Evolutionary conservation across 2,113 vertebrate genomes (phyloP).

Genomic region (Podarcis raffonei): DNA sequence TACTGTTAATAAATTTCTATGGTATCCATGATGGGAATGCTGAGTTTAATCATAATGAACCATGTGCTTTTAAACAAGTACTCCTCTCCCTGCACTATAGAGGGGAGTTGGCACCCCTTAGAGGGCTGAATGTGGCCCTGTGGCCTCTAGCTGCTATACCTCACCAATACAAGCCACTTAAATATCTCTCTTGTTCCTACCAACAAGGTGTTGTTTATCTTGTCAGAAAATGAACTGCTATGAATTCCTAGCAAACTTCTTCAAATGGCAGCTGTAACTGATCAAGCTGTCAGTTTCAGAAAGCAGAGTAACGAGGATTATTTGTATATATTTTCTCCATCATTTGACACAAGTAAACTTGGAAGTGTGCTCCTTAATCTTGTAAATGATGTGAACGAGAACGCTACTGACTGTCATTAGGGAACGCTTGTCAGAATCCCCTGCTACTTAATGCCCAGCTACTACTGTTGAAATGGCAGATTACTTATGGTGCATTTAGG

Average conservation of each 20-base stretch:
- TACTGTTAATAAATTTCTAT: too few relatives aligned
- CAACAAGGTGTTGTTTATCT: not conserved
- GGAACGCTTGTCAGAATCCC: constrained; percentile 5
- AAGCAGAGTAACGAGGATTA: not conserved
- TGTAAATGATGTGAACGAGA: constrained; percentile 24
- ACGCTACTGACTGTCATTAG: not conserved
- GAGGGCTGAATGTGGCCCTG: not conserved
- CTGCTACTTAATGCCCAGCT: constrained; percentile 1
- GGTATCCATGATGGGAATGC: too few relatives aligned
- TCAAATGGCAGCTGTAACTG: constrained; percentile 19
- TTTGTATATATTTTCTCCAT: constrained; percentile 28
- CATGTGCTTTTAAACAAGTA: too few relatives aligned
- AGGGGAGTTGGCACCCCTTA: too few relatives aligned
- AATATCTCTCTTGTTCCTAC: not conserved
- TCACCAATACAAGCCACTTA: too few relatives aligned
- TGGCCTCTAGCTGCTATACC: not conserved
- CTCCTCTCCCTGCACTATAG: too few relatives aligned
- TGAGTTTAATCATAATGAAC: too few relatives aligned
- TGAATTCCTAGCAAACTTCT: not conserved
- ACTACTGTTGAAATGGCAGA: not conserved
- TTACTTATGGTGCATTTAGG: constrained; percentile 16
- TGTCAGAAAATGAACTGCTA: not conserved
- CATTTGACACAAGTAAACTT: not conserved
- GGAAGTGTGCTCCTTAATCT: constrained; percentile 22
- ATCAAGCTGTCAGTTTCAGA: not conserved